phyloP scores from a whole-genome alignment of 2,797 vertebrate genomes.

The Orestias chungarensis region DNA sequence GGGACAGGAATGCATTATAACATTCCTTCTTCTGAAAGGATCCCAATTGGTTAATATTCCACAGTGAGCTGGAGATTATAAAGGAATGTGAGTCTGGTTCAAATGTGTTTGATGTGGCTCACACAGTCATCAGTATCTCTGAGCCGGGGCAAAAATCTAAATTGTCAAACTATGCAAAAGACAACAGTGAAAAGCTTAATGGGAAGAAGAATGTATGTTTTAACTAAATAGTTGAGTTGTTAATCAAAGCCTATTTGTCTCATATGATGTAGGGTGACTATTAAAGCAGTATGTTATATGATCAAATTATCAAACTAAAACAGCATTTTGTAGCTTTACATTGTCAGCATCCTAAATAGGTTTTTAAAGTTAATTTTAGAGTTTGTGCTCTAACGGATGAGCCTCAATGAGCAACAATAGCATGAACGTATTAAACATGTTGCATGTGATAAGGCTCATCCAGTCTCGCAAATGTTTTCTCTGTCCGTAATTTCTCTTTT shows the following conservation, averaged over 20 bases:
- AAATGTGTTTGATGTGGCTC: constrained; percentile 56
- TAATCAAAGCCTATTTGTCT: constrained; percentile 49
- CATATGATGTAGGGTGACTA: constrained; percentile 20
- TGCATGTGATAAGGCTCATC: constrained; percentile 34
- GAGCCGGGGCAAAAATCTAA: constrained; percentile 36
- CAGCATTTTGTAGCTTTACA: constrained; percentile 13
- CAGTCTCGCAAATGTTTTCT: constrained; percentile 41
- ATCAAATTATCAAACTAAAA: constrained; percentile 23
- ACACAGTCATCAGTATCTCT: constrained; percentile 50
- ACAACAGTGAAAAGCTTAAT: constrained; percentile 42
- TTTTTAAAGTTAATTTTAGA: constrained; percentile 34
- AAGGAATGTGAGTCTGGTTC: constrained; percentile 68
- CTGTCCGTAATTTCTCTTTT: constrained; percentile 54
- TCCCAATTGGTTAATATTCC: constrained; percentile 62
- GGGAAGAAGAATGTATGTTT: constrained; percentile 52
- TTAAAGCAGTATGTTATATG: constrained; percentile 25
- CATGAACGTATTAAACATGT: constrained; percentile 39
- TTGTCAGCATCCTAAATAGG: constrained; percentile 22
- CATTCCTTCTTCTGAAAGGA: constrained; percentile 61
- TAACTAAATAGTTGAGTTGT: constrained; percentile 38
- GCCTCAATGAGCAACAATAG: constrained; percentile 22
- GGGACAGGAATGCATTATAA: constrained; percentile 53
- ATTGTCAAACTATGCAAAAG: constrained; percentile 52
- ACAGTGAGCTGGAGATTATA: constrained; percentile 55
- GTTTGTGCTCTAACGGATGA: constrained; percentile 40